These are phyloP conservation scores for Vulpes ferrilata DNA, from an alignment of 2,113 vertebrate genomes.

Conservation along the genomic window DNA sequence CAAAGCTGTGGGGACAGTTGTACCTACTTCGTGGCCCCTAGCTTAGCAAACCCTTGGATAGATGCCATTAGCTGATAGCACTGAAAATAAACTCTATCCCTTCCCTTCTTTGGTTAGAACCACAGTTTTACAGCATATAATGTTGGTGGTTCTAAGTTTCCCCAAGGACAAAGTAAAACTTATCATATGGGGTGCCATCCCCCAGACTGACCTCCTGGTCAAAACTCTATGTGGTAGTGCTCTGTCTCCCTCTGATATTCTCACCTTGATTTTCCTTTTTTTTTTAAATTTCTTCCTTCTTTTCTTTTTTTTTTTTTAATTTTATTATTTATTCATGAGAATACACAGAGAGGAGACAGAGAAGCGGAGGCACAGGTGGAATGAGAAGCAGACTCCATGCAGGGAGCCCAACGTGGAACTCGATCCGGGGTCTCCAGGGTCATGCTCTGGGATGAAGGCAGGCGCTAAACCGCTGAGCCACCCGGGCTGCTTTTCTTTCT, in stretches of 20 bases:
- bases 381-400: too few species aligned
- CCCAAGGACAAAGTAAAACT: not conserved
- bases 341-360: too few species aligned
- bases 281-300: too few species aligned
- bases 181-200: not conserved
- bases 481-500: too few species aligned
- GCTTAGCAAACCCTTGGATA: not conserved
- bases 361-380: too few species aligned
- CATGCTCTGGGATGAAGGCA: too few species aligned
- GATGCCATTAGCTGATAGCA: not conserved
- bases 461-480: too few species aligned
- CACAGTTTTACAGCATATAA: not conserved
- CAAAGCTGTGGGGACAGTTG: not conserved
- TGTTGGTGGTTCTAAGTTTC: not conserved
- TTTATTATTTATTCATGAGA: too few species aligned
- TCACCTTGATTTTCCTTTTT: slow-evolving; percentile 69
- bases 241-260: not conserved
- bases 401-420: too few species aligned
- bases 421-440: too few species aligned
- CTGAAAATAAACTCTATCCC: not conserved
- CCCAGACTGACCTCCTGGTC: not conserved
- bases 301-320: too few species aligned
- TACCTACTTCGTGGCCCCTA: not conserved
- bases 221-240: rapidly evolving
- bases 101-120: not conserved